These are phyloP conservation scores for Aphodius sticticus DNA, from an alignment of 2,888 invertebrate species.

Conservation along the genomic window DNA sequence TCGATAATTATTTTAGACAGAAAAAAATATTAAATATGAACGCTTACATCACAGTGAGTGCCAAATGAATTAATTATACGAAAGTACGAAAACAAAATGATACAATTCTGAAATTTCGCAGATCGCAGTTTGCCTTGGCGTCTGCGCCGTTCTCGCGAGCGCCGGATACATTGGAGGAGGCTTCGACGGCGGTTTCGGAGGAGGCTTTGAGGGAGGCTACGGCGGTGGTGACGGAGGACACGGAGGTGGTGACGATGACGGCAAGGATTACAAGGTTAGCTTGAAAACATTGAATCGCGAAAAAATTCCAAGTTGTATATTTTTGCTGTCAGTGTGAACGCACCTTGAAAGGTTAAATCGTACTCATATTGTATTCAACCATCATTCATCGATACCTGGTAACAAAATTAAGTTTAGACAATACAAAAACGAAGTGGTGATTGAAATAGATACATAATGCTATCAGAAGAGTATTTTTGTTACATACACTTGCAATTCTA, in stretches of 20 bases:
- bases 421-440: no score
- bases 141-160: constrained; percentile 41
- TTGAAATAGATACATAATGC: no score
- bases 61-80: constrained; percentile 17
- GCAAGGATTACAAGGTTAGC: constrained; percentile 42
- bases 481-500: no score
- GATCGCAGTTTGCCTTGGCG: constrained; percentile 47
- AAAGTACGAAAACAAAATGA: not conserved
- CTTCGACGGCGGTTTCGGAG: constrained; percentile 54
- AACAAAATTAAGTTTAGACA: no score
- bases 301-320: not conserved
- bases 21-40: constrained; percentile 14
- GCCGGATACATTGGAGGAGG: constrained; percentile 43
- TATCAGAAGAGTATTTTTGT: no score
- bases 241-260: constrained; percentile 47
- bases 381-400: no score
- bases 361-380: no score
- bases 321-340: not conserved
- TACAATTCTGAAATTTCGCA: constrained; percentile 39
- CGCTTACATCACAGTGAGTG: constrained; percentile 27
- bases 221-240: constrained; percentile 54
- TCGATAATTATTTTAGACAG: not conserved
- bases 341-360: no score
- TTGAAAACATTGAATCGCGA: no score
- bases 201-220: constrained; percentile 51